A percentile compares a stretch with the other conserved stretches of the same genome.
Evolutionary conservation across 2,113 vertebrate genomes (phyloP).

Genomic region (Gulo gulo): DNA sequence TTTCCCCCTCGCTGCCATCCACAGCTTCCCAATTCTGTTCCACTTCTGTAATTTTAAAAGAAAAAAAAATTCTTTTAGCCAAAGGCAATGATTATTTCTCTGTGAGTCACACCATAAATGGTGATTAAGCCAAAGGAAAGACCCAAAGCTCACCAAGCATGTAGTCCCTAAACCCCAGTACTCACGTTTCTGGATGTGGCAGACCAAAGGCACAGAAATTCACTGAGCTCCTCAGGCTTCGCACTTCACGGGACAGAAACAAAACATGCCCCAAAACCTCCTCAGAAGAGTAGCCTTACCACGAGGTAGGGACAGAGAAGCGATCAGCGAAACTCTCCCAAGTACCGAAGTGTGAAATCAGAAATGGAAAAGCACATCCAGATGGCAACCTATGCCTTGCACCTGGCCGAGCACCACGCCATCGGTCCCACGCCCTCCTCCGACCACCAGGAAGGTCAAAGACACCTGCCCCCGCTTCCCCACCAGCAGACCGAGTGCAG

Average conservation of each 20-base stretch:
- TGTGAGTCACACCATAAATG: neutral
- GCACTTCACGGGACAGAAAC: neutral
- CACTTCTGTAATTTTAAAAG: constrained; percentile 77
- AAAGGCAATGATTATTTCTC: neutral
- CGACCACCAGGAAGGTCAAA: neutral
- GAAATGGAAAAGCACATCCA: neutral
- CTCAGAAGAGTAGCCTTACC: neutral
- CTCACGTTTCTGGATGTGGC: neutral
- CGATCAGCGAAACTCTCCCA: neutral
- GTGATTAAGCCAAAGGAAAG: neutral
- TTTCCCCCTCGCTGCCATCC: constrained; percentile 79
- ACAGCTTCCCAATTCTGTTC: constrained; percentile 94
- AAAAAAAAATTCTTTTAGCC: neutral
- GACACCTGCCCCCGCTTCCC: too few relatives aligned
- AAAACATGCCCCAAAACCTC: neutral
- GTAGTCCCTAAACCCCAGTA: neutral
- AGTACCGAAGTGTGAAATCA: neutral
- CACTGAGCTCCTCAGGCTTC: rapidly evolving
- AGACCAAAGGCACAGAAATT: neutral
- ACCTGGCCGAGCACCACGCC: rapidly evolving
- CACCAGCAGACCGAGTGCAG: rapidly evolving
- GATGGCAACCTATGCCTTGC: neutral
- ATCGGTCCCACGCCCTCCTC: rapidly evolving
- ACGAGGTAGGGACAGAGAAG: neutral
- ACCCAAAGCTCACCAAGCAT: neutral